Percentiles rank a stretch among this genome's conserved stretches.
Evolutionary conservation across 2,113 vertebrate species (phyloP).

Genomic region (Petrocephalus microphthalmus): DNA sequence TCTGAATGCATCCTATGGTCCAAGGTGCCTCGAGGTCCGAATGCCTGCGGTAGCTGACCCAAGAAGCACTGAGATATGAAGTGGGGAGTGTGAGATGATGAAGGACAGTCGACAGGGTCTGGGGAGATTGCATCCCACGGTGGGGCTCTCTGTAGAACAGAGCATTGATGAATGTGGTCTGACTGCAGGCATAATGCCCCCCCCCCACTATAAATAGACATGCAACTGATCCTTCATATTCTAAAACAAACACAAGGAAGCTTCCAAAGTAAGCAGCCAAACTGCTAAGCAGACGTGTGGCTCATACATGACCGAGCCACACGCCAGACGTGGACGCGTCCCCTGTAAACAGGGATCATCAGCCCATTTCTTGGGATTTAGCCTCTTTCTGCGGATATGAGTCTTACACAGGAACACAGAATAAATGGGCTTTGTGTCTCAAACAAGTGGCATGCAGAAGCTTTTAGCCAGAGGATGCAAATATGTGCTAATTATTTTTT

Average conservation of each 20-base stretch:
- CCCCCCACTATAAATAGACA: background rate
- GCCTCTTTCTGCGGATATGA: background rate
- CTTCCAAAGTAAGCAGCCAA: background rate
- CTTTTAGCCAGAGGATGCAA: background rate
- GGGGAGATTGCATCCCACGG: background rate
- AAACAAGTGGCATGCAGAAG: background rate
- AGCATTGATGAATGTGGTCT: background rate
- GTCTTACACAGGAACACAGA: background rate
- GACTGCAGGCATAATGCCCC: background rate
- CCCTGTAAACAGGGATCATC: background rate
- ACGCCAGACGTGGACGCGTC: background rate
- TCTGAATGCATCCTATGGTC: background rate
- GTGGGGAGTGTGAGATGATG: background rate
- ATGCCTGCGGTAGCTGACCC: background rate
- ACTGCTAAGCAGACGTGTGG: background rate
- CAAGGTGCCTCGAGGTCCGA: background rate
- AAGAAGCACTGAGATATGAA: background rate
- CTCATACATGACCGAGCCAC: background rate
- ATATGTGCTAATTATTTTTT: background rate
- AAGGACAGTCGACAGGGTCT: background rate
- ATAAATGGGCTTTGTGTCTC: background rate
- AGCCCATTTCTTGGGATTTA: background rate
- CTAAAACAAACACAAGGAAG: background rate
- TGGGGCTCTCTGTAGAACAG: background rate
- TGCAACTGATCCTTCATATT: background rate